Evolutionary conservation across 1,140 invertebrate genomes (phyloP).

Genomic region (Ephestia elutella): DNA sequence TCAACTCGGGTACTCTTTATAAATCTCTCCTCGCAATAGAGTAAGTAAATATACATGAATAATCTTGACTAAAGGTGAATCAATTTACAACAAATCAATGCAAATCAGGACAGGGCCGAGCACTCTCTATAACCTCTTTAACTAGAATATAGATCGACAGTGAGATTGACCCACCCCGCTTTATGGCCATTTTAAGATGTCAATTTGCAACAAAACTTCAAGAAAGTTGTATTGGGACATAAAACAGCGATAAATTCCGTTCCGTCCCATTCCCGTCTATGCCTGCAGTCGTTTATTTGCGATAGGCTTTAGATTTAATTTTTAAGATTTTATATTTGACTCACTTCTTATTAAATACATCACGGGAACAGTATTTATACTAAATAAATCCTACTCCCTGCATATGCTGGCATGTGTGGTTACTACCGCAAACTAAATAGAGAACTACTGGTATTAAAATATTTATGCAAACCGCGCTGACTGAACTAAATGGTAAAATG

Average conservation of each 20-base stretch:
- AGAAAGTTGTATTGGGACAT: conserved; percentile 35
- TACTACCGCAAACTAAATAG: too few relatives aligned
- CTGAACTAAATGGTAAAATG: background rate
- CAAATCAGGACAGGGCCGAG: conserved; percentile 23
- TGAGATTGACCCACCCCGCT: conserved; percentile 16
- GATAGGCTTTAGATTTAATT: conserved; percentile 27
- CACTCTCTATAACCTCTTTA: conserved; percentile 12
- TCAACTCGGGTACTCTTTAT: too few relatives aligned
- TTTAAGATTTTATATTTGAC: conserved; percentile 14
- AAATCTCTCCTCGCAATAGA: too few relatives aligned
- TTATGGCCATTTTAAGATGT: conserved; percentile 30
- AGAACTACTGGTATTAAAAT: conserved; percentile 2
- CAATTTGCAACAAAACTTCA: conserved; percentile 33
- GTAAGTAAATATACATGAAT: too few relatives aligned
- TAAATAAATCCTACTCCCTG: background rate
- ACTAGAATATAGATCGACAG: conserved; percentile 14
- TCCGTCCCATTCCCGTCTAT: too few relatives aligned
- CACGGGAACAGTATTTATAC: too few relatives aligned
- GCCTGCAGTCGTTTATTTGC: conserved; percentile 30
- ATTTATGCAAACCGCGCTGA: background rate
- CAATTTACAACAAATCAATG: conserved; percentile 33
- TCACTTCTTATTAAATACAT: background rate
- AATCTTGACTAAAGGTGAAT: conserved; percentile 32
- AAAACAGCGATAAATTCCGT: conserved; percentile 34
- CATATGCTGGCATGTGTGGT: background rate